These are phyloP conservation scores for Ceratosolen fusciceps DNA, from an alignment of 1,140 invertebrate species.

Conservation along the genomic window DNA sequence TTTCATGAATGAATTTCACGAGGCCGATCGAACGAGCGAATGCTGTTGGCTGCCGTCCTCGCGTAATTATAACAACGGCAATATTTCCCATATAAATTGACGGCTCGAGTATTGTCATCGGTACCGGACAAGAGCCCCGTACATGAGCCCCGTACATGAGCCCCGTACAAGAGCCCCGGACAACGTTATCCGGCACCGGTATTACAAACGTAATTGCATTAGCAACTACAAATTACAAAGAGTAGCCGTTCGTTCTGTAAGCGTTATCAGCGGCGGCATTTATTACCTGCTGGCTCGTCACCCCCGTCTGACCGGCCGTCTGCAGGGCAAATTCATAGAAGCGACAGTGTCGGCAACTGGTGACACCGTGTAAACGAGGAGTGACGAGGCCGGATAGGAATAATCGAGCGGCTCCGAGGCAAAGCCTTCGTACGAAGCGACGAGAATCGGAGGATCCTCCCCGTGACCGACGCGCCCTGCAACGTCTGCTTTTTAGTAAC, in stretches of 20 bases:
- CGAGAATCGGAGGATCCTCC: constrained; percentile 37
- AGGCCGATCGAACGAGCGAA: not conserved
- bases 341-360: not conserved
- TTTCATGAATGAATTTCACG: not conserved
- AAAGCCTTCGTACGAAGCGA: too few relatives aligned
- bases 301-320: too few relatives aligned
- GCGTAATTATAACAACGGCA: not conserved
- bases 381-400: not conserved
- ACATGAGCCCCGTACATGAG: too few relatives aligned
- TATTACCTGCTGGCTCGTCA: too few relatives aligned
- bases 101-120: not conserved
- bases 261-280: too few relatives aligned
- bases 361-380: not conserved
- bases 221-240: not conserved
- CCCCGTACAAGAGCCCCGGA: not conserved
- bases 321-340: not conserved
- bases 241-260: too few relatives aligned
- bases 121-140: not conserved
- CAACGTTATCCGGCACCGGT: not conserved
- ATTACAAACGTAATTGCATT: not conserved
- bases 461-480: constrained; percentile 54
- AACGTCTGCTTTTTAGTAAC: constrained; percentile 67
- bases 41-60: too few relatives aligned
- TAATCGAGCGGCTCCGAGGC: constrained; percentile 46
- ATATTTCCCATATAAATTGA: not conserved